Percentiles rank a stretch among this genome's conserved stretches.
These are phyloP conservation scores for Propsilocerus akamusi DNA, from an alignment of 1,140 invertebrate species.

Conservation along the genomic window DNA sequence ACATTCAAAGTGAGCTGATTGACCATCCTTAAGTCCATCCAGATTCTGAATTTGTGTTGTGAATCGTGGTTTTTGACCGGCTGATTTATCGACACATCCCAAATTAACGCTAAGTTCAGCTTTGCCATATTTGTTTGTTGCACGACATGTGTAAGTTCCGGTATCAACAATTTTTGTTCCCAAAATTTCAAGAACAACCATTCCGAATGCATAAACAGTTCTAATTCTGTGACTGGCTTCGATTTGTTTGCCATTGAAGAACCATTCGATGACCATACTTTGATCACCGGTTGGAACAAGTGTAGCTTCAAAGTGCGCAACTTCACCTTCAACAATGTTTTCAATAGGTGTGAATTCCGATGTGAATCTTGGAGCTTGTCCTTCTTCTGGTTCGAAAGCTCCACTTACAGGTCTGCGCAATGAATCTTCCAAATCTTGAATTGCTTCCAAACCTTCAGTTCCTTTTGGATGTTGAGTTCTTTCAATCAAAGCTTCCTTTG, in stretches of 20 bases:
- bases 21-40: slow-evolving; percentile 73
- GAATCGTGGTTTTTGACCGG: slow-evolving; percentile 72
- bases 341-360: slow-evolving; percentile 65
- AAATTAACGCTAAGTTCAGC: slow-evolving; percentile 71
- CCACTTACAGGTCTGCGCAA: slow-evolving; percentile 46
- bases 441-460: slow-evolving; percentile 72
- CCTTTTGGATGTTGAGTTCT: slow-evolving; percentile 85
- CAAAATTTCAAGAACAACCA: slow-evolving; percentile 85
- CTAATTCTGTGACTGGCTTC: slow-evolving; percentile 76
- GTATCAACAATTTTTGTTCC: slow-evolving; percentile 78
- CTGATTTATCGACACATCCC: slow-evolving; percentile 66
- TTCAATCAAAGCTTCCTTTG: slow-evolving; percentile 68
- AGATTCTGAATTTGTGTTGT: slow-evolving; percentile 72
- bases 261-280: slow-evolving; percentile 95
- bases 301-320: slow-evolving; percentile 87
- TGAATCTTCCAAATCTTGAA: slow-evolving; percentile 78
- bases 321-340: slow-evolving; percentile 73
- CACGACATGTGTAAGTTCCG: slow-evolving; percentile 69
- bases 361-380: slow-evolving; percentile 72
- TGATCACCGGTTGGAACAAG: slow-evolving; percentile 86
- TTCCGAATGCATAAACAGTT: slow-evolving; percentile 86
- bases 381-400: slow-evolving; percentile 48
- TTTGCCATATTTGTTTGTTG: slow-evolving; percentile 73
- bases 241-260: slow-evolving; percentile 77
- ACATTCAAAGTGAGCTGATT: slow-evolving; percentile 84